Conservation (phyloP, 2,888 invertebrate species). For the Apodemia duryi region DNA sequence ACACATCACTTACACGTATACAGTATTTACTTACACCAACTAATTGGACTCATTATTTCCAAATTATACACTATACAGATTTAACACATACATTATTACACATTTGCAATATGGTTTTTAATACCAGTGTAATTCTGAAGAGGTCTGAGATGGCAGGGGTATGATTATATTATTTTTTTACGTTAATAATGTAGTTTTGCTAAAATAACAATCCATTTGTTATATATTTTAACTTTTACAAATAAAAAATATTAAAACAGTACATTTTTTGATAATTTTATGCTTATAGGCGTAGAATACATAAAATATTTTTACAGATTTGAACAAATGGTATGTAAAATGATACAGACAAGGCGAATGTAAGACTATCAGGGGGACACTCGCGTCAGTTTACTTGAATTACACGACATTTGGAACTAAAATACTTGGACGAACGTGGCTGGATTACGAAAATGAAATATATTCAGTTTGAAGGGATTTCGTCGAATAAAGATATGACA, state of each 20-base stretch:
- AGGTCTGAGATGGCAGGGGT: conserved; percentile 72
- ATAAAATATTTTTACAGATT: conserved; percentile 74
- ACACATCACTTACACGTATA: conserved; percentile 42
- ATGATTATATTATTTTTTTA: conserved; percentile 48
- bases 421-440: conserved; percentile 11
- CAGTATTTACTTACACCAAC: conserved; percentile 39
- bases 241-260: background rate
- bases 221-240: conserved; percentile 27
- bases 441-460: conserved; percentile 13
- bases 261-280: background rate
- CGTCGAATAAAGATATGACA: background rate
- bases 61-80: conserved; percentile 72
- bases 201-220: conserved; percentile 21
- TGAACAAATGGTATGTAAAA: conserved; percentile 25
- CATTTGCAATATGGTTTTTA: conserved; percentile 39
- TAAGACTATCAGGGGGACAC: conserved; percentile 11
- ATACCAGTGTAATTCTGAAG: conserved; percentile 44
- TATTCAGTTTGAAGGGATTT: conserved; percentile 3
- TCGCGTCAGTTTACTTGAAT: conserved; percentile 7
- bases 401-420: conserved; percentile 10
- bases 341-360: conserved; percentile 8
- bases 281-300: conserved; percentile 8
- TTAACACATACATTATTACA: conserved; percentile 54
- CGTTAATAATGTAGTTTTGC: conserved; percentile 16
- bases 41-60: conserved; percentile 59